Base-by-base conservation (phyloP, 2,888 invertebrate genomes). In the Coenonympha arcania region DNA sequence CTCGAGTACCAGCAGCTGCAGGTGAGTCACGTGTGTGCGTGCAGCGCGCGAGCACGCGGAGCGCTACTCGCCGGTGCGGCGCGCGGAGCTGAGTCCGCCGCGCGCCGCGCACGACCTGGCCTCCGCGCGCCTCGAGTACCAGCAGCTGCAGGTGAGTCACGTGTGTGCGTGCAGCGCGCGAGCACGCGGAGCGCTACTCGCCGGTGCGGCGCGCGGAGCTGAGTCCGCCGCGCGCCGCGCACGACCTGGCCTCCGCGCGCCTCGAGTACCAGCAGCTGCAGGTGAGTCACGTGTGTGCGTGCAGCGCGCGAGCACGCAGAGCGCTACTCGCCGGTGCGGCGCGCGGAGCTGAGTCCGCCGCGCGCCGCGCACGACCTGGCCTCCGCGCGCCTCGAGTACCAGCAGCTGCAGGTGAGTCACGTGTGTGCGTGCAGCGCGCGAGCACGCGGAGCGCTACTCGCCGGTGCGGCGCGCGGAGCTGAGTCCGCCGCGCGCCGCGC, bases 191-290 rank as follows among this genome's bases (percentile, higher is more conserved):
- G 72, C 82, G 96, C 15, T 97, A 95, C 73, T 96, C 96, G 56
- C 97, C 96, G 0, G 96, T 96, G 9, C 89, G 98, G 1, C 88
- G 97, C 57, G 95, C 96, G 6, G 97, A 97, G 73, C 93, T 94
- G 37, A 91, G 88, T 0, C 88, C 85, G 2, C 81, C 83, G 4
- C 66, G 85, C 3, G 76, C 63, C 3, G 69, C 81, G 1, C 86
- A 75, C 71, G 87, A 87, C 60, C 81, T 84, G 36, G 91, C 84
- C 52, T 89, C 90, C 6, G 89, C 94, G 0, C 90, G 94, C 49
- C 90, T 93, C 47, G 94, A 95, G 71, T 93, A 93, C 66, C 93
- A 94, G 57, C 91, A 93, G 63, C 70, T 95, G 40, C 94, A 92
- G 87, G 87, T 86, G 22, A 42, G 40, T n/a, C n/a, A n/a, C n/a